These are phyloP conservation scores for Rhynchophorus ferrugineus DNA, from an alignment of 1,140 invertebrate genomes.

Conservation along the genomic window DNA sequence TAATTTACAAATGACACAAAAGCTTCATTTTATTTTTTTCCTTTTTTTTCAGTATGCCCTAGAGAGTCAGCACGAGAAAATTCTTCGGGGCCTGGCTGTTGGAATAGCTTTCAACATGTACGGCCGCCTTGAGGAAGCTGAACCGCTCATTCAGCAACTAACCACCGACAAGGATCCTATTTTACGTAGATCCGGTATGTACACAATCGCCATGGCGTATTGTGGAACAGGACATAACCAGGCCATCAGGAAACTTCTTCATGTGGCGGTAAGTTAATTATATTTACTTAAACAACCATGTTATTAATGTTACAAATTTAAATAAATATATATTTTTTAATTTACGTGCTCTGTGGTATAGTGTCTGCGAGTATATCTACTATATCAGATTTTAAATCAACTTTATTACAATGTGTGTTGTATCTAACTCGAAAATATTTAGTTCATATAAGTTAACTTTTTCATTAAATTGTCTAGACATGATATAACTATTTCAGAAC, in stretches of 20 bases:
- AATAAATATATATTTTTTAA: too few species aligned
- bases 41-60: slow-evolving; percentile 42
- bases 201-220: slow-evolving; percentile 97
- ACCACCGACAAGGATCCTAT: slow-evolving; percentile 82
- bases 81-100: slow-evolving; percentile 87
- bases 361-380: too few species aligned
- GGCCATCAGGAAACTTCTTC: slow-evolving; percentile 88
- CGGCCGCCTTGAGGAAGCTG: slow-evolving; percentile 91
- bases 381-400: too few species aligned
- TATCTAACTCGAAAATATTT: too few species aligned
- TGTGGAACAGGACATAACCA: slow-evolving; percentile 96
- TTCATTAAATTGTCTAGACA: too few species aligned
- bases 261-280: slow-evolving; percentile 80
- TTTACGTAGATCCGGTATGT: slow-evolving; percentile 87
- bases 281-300: too few species aligned
- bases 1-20: too few species aligned
- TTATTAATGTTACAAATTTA: slow-evolving; percentile 8
- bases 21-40: too few species aligned
- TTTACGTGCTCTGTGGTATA: too few species aligned
- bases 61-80: slow-evolving; percentile 98
- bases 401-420: too few species aligned
- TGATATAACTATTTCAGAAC: too few species aligned
- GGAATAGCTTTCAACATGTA: slow-evolving; percentile 97
- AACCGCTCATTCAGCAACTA: slow-evolving; percentile 84
- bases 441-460: too few species aligned